Evolutionary conservation across 2,113 vertebrate species (phyloP).

Genomic region (Sialia sialis): DNA sequence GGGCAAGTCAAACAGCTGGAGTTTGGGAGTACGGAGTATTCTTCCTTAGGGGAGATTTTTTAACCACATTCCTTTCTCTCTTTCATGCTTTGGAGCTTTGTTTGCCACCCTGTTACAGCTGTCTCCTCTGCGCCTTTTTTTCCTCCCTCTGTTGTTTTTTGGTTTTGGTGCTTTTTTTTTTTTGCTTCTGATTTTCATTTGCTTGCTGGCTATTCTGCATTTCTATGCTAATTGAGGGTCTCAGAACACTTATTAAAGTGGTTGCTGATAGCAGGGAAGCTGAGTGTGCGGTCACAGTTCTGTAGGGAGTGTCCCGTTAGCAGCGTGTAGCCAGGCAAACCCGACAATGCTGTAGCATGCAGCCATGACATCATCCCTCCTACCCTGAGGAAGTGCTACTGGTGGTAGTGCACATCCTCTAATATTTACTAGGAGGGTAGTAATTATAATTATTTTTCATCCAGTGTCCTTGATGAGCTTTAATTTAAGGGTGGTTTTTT

Average conservation of each 20-base stretch:
- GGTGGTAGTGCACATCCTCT: slow-evolving; percentile 42
- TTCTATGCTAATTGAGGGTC: slow-evolving; percentile 59
- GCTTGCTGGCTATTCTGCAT: neutral
- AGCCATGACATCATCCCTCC: slow-evolving; percentile 64
- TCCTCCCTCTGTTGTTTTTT: neutral
- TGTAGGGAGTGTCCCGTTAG: slow-evolving; percentile 64
- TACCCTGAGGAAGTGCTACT: slow-evolving; percentile 66
- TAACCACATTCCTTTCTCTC: slow-evolving; percentile 64
- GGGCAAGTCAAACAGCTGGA: slow-evolving; percentile 57
- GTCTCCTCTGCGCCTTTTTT: neutral
- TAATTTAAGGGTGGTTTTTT: neutral
- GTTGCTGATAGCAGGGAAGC: slow-evolving; percentile 57
- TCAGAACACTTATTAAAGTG: slow-evolving; percentile 55
- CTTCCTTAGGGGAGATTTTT: slow-evolving; percentile 66
- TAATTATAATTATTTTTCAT: neutral
- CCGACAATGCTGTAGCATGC: slow-evolving; percentile 46
- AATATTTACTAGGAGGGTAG: neutral
- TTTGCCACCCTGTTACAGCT: slow-evolving; percentile 48
- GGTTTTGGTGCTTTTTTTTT: neutral
- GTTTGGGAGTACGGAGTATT: slow-evolving; percentile 13
- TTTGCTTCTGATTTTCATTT: neutral
- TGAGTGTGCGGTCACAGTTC: slow-evolving; percentile 57
- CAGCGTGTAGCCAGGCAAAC: slow-evolving; percentile 41
- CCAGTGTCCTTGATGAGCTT: neutral
- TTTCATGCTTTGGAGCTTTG: slow-evolving; percentile 63